A percentile compares a stretch with the other conserved stretches of the same genome.
phyloP scores from a whole-genome alignment of 2,113 vertebrate genomes.

The Gavia stellata region DNA sequence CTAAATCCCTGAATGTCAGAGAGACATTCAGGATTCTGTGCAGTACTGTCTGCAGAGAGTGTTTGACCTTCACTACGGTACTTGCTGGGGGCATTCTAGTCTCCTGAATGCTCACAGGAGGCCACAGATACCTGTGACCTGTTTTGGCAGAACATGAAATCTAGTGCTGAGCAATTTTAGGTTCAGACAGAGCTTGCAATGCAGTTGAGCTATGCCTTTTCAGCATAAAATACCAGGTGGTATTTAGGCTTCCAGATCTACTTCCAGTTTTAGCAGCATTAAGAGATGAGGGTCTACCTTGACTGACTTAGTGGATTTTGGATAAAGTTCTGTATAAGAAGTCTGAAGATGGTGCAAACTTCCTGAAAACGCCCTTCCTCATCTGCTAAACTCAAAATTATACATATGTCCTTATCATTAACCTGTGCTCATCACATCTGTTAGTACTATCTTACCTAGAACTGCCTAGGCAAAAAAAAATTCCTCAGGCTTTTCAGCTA shows the following conservation, averaged over 20 bases:
- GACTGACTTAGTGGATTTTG: not conserved
- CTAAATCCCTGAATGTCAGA: slow-evolving; percentile 42
- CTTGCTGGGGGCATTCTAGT: slow-evolving; percentile 47
- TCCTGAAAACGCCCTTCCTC: not conserved
- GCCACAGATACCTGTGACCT: not conserved
- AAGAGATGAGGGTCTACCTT: not conserved
- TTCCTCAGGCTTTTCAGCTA: not conserved
- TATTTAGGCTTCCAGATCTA: not conserved
- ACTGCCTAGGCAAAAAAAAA: not conserved
- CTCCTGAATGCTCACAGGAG: slow-evolving; percentile 24
- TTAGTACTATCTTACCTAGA: not conserved
- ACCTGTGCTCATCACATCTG: not conserved
- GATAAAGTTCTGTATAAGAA: not conserved
- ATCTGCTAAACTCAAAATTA: not conserved
- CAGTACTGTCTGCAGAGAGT: slow-evolving; percentile 15
- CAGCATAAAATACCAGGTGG: not conserved
- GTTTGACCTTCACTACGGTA: slow-evolving; percentile 26
- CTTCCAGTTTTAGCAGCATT: not conserved
- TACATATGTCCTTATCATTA: not conserved
- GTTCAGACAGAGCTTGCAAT: not conserved
- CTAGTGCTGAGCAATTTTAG: not conserved
- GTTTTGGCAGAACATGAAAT: slow-evolving; percentile 7
- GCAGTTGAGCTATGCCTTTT: not conserved
- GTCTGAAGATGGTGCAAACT: not conserved
- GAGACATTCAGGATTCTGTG: slow-evolving; percentile 28